A percentile compares a stretch with the other conserved stretches of the same genome.
phyloP scores from a whole-genome alignment of 2,797 vertebrate genomes.

The Syncerus caffer region DNA sequence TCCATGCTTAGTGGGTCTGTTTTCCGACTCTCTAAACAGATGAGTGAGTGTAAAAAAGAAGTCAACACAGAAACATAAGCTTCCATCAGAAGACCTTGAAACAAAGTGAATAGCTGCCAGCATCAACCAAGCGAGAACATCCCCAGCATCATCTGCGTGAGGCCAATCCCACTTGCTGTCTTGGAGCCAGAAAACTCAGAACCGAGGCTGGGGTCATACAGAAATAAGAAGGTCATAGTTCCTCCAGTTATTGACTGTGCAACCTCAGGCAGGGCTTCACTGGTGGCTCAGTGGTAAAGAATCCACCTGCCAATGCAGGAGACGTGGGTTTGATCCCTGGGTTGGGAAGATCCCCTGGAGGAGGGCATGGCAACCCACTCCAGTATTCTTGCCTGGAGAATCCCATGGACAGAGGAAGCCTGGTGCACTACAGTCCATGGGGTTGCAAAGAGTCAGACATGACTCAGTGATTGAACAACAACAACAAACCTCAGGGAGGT shows the following conservation, averaged over 20 bases:
- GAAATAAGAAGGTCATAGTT: background rate
- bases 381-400: background rate
- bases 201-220: background rate
- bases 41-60: conserved; percentile 19
- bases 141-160: background rate
- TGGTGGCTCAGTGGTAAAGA: background rate
- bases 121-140: rapidly evolving
- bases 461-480: background rate
- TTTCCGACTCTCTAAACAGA: background rate
- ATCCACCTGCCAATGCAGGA: background rate
- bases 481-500: background rate
- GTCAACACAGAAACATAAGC: background rate
- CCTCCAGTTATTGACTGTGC: background rate
- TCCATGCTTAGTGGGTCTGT: background rate
- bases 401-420: background rate
- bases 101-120: background rate
- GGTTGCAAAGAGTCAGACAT: background rate
- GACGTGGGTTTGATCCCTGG: background rate
- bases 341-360: background rate
- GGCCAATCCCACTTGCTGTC: background rate
- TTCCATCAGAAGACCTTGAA: background rate
- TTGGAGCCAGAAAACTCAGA: background rate
- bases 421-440: background rate
- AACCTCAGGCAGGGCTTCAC: background rate
- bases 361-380: background rate